Evolutionary conservation across 2,113 vertebrate species (phyloP).

Genomic region (Falcunculus frontatus): DNA sequence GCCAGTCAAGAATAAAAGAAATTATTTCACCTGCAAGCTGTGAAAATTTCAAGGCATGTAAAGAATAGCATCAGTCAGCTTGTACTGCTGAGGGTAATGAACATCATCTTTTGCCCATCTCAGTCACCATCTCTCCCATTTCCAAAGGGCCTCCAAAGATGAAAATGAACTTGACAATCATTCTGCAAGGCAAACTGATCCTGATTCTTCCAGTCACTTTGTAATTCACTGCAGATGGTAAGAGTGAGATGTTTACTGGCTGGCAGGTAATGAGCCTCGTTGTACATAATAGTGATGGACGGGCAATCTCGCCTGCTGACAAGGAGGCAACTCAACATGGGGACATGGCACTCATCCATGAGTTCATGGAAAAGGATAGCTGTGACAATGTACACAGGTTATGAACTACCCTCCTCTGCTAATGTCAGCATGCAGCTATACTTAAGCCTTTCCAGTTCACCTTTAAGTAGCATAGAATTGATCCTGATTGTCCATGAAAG

Average conservation of each 20-base stretch:
- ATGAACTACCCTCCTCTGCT: conserved; percentile 10
- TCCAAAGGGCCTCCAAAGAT: conserved; percentile 64
- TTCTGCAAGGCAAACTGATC: conserved; percentile 65
- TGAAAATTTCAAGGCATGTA: conserved; percentile 44
- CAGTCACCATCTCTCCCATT: conserved; percentile 46
- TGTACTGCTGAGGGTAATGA: conserved; percentile 16
- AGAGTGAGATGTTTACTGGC: conserved; percentile 73
- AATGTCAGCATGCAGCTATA: conserved; percentile 8
- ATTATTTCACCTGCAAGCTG: conserved; percentile 31
- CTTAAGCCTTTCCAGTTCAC: conserved; percentile 48
- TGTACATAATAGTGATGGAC: conserved; percentile 74
- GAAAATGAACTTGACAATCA: conserved; percentile 77
- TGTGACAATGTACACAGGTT: conserved; percentile 45
- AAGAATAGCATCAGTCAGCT: conserved; percentile 34
- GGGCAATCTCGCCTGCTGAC: conserved; percentile 64
- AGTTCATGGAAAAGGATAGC: conserved; percentile 41
- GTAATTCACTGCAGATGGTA: conserved; percentile 77
- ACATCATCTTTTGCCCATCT: conserved; percentile 42
- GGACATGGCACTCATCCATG: conserved; percentile 58
- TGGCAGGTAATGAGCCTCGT: conserved; percentile 73
- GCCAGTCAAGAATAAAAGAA: conserved; percentile 8
- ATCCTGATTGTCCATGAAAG: conserved; percentile 53
- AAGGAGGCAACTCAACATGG: conserved; percentile 54
- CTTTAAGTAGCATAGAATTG: conserved; percentile 36
- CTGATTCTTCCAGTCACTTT: conserved; percentile 75